Base-by-base conservation (phyloP, 1,140 invertebrate genomes). In the Rhagoletis pomonella region DNA sequence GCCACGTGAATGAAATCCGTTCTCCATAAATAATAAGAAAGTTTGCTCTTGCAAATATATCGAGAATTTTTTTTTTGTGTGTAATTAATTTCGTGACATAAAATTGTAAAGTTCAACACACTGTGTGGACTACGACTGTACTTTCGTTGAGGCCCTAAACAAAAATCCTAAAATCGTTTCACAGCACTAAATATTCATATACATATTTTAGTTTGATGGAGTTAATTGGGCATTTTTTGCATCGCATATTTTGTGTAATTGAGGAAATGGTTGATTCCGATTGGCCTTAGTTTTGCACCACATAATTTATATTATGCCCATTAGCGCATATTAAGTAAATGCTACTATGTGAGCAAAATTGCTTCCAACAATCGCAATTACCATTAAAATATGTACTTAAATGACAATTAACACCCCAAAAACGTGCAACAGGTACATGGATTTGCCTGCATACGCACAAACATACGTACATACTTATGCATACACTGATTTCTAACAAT, bases 201-300 rank as follows among this genome's bases (percentile, higher is more conserved):
- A 55, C 50, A 55, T 67, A 67, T 29, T 42, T 67, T 67, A 10
- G 64, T 29, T 67, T 67, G 9, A 3, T 42, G 64, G 64, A 29
- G 64, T 67, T 67, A 67, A 67, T 67, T 67, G 64, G 19, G 42
- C 67, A 73, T 73, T 12, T 4, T 47, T 73, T 4, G 17, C 60
- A 62, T n/a, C 12, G 17, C 60, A 62, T 62, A 62, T 29, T 29
- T 29, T 29, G 50, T 55, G 0, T 5, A 55, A 55, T 55, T 55
- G 50, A 7, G 10, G 50, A 47, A 47, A 14, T 14, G 42, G 39
- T 47, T 47, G 44, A 73, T 73, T 73, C 12, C 39, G 67, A 55
- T 55, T 1, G 1, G 5, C 10, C 42, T 44, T 44, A 44, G 42
- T 17, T 44, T 73, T 73, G 44, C 17, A 14, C 4, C 60, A 55